phyloP scores from a whole-genome alignment of 2,113 vertebrate genomes.

The Struthio camelus region DNA sequence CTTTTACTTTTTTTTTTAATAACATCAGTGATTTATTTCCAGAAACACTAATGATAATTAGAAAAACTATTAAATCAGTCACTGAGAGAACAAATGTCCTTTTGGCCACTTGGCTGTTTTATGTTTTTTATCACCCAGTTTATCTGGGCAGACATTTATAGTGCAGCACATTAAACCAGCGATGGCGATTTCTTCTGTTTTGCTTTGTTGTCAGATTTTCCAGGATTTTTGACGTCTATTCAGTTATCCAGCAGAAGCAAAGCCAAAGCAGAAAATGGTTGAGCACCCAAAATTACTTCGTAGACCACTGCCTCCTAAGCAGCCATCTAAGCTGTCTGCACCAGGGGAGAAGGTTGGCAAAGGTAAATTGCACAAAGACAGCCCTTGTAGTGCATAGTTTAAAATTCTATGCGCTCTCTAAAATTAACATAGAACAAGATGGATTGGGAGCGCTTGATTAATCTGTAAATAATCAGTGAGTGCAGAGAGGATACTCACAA shows the following conservation, averaged over 20 bases:
- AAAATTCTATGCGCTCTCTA: background rate
- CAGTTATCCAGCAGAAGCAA: background rate
- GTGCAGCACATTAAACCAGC: background rate
- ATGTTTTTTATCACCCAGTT: background rate
- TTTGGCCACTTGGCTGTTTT: background rate
- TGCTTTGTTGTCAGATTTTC: background rate
- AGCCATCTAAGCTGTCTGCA: background rate
- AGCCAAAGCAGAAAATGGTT: constrained; percentile 8
- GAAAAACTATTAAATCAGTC: background rate
- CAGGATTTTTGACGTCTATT: background rate
- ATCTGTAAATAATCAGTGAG: background rate
- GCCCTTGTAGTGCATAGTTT: background rate
- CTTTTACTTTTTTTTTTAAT: background rate
- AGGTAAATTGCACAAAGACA: constrained; percentile 35
- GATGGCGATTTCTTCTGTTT: background rate
- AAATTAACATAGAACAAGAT: background rate
- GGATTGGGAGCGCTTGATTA: background rate
- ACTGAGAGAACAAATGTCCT: background rate
- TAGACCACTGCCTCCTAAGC: constrained; percentile 41
- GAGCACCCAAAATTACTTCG: constrained; percentile 1
- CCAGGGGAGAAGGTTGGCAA: background rate
- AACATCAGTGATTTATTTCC: background rate
- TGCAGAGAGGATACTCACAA: no score
- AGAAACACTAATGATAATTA: background rate
- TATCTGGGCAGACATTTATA: background rate